phyloP scores from a whole-genome alignment of 2,888 invertebrate species.

The Callimorpha dominula region DNA sequence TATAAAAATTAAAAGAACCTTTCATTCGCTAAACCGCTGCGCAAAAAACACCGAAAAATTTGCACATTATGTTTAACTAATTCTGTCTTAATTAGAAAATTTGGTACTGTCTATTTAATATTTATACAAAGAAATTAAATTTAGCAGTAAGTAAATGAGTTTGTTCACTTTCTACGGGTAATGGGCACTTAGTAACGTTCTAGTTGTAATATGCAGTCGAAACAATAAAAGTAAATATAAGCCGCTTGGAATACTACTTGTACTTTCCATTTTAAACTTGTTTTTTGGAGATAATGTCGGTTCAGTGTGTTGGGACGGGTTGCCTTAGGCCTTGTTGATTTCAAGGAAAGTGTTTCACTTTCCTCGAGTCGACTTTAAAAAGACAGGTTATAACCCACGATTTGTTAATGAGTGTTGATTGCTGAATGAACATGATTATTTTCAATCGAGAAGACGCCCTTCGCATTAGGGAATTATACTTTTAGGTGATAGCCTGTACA shows the following conservation, averaged over 20 bases:
- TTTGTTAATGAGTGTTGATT: not conserved
- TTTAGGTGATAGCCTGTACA: not conserved
- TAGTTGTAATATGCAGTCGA: conserved; percentile 62
- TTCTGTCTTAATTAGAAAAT: conserved; percentile 54
- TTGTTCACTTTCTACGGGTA: conserved; percentile 69
- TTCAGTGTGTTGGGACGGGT: conserved; percentile 4
- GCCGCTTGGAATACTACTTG: conserved; percentile 40
- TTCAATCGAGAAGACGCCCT: not conserved
- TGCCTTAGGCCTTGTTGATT: not conserved
- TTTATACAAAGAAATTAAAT: conserved; percentile 60
- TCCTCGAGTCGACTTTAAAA: not conserved
- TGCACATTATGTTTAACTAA: conserved; percentile 36
- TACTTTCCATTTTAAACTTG: conserved; percentile 61
- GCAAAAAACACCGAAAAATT: conserved; percentile 29
- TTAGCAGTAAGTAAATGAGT: conserved; percentile 50
- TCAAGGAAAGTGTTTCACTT: conserved; percentile 8
- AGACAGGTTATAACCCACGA: not conserved
- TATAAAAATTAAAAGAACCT: conserved; percentile 4
- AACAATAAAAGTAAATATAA: conserved; percentile 65
- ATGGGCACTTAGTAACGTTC: conserved; percentile 72
- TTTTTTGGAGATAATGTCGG: conserved; percentile 22
- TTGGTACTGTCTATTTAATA: conserved; percentile 55
- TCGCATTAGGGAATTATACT: not conserved
- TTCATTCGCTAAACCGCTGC: conserved; percentile 10
- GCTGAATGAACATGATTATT: not conserved